phyloP scores from a whole-genome alignment of 2,888 invertebrate species.

The Morpho achilles region DNA sequence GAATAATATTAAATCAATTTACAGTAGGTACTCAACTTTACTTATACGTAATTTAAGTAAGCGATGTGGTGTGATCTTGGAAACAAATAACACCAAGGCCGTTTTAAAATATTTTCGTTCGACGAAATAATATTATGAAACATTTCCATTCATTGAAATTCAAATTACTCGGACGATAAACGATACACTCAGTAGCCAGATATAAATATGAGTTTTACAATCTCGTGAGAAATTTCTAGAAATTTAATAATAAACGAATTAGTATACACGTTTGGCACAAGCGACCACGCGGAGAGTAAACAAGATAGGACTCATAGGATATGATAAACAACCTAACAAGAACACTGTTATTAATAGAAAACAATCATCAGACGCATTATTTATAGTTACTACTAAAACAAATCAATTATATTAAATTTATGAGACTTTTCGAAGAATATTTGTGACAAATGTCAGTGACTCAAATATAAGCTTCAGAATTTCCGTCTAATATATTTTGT shows the following conservation, averaged over 20 bases:
- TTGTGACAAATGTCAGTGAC: slow-evolving; percentile 1
- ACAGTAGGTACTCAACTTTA: no score
- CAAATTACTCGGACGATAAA: slow-evolving; percentile 3
- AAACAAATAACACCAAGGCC: neutral
- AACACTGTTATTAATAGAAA: slow-evolving; percentile 10
- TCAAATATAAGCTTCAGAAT: slow-evolving; percentile 1
- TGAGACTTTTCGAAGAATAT: slow-evolving; percentile 8
- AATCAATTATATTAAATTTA: slow-evolving; percentile 4
- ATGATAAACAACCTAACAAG: slow-evolving; percentile 8
- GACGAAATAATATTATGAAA: slow-evolving; percentile 1
- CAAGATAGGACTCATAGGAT: slow-evolving; percentile 1
- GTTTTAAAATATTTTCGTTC: neutral
- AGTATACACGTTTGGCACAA: slow-evolving; percentile 17
- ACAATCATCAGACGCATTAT: neutral
- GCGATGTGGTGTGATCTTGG: no score
- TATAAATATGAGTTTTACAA: slow-evolving; percentile 16
- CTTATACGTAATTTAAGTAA: no score
- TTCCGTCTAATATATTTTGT: no score
- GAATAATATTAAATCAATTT: no score
- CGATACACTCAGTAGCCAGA: slow-evolving; percentile 8
- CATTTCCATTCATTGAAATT: slow-evolving; percentile 14
- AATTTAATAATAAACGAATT: slow-evolving; percentile 21
- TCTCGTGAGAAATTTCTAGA: slow-evolving; percentile 7
- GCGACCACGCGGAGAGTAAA: neutral
- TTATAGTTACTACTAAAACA: neutral